phyloP scores from a whole-genome alignment of 1,140 invertebrate species.

The Lysiphlebus fabarum region DNA sequence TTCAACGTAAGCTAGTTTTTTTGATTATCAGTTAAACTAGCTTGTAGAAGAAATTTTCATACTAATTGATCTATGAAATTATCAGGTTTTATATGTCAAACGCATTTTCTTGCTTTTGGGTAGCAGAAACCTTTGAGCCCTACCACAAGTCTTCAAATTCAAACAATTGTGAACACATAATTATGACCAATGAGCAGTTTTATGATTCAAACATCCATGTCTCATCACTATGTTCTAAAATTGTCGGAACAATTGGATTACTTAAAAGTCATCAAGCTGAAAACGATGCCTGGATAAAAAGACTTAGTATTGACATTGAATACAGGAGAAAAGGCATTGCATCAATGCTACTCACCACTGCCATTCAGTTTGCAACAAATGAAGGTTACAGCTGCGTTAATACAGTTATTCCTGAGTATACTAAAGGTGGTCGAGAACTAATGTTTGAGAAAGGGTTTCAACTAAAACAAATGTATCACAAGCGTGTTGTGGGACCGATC shows the following conservation, averaged over 20 bases:
- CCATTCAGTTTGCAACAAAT: conserved; percentile 53
- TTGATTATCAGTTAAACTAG: no score
- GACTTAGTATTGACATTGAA: conserved; percentile 51
- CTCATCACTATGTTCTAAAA: conserved; percentile 39
- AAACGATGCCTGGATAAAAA: conserved; percentile 57
- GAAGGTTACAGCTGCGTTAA: conserved; percentile 54
- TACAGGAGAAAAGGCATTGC: conserved; percentile 55
- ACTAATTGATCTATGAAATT: conserved; percentile 5
- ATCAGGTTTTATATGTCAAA: conserved; percentile 52
- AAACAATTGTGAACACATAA: conserved; percentile 39
- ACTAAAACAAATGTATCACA: conserved; percentile 57
- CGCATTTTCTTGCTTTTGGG: conserved; percentile 55
- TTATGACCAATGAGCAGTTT: conserved; percentile 48
- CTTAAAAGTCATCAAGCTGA: conserved; percentile 46
- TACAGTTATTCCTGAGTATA: conserved; percentile 56
- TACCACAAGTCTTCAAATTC: conserved; percentile 34
- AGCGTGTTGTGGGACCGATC: conserved; percentile 48
- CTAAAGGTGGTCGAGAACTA: conserved; percentile 51
- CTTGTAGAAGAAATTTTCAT: no score
- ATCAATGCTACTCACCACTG: conserved; percentile 48
- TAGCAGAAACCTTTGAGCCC: conserved; percentile 54
- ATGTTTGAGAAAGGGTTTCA: conserved; percentile 59
- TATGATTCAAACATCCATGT: conserved; percentile 38
- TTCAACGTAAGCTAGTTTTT: conserved; percentile 37
- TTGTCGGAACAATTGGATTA: conserved; percentile 54